phyloP scores from a whole-genome alignment of 2,888 invertebrate species.

The Malachius bipustulatus region DNA sequence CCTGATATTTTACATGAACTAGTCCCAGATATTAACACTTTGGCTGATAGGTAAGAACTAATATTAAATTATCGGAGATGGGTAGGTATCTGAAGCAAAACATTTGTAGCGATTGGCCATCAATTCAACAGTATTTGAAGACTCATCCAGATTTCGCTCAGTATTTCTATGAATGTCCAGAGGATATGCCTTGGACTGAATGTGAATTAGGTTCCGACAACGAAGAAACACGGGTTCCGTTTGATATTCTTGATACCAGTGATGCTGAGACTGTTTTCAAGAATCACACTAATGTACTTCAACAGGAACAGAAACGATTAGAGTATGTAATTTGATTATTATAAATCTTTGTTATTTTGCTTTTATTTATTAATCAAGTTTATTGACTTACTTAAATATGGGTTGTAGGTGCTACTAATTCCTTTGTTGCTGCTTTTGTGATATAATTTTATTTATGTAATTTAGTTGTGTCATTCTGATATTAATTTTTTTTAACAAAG shows the following conservation, averaged over 20 bases:
- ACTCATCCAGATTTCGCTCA: slow-evolving; percentile 87
- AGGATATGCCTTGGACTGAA: slow-evolving; percentile 67
- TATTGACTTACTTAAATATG: too few relatives aligned
- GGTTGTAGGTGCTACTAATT: slow-evolving; percentile 13
- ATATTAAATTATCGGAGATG: background rate
- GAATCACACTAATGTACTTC: slow-evolving; percentile 80
- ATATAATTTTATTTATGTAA: too few relatives aligned
- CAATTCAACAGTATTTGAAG: slow-evolving; percentile 73
- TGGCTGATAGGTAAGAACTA: slow-evolving; percentile 42
- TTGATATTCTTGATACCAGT: slow-evolving; percentile 79
- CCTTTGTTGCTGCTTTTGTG: slow-evolving; percentile 12
- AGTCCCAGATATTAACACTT: slow-evolving; percentile 60
- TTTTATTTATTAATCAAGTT: too few relatives aligned
- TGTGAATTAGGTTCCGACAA: slow-evolving; percentile 52
- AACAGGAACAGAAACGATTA: slow-evolving; percentile 81
- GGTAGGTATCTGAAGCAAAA: background rate
- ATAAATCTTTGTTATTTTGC: too few relatives aligned
- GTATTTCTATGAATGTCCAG: slow-evolving; percentile 79
- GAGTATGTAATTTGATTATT: too few relatives aligned
- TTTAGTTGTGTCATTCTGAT: too few relatives aligned
- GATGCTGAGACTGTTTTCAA: slow-evolving; percentile 89
- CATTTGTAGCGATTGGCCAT: slow-evolving; percentile 69
- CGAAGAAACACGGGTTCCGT: slow-evolving; percentile 72
- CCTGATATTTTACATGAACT: slow-evolving; percentile 66
- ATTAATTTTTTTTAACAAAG: too few relatives aligned